Evolutionary conservation across 2,113 vertebrate species (phyloP), one percentile per base, ranked within the genome.

Genomic region (Mustela nigripes): DNA sequence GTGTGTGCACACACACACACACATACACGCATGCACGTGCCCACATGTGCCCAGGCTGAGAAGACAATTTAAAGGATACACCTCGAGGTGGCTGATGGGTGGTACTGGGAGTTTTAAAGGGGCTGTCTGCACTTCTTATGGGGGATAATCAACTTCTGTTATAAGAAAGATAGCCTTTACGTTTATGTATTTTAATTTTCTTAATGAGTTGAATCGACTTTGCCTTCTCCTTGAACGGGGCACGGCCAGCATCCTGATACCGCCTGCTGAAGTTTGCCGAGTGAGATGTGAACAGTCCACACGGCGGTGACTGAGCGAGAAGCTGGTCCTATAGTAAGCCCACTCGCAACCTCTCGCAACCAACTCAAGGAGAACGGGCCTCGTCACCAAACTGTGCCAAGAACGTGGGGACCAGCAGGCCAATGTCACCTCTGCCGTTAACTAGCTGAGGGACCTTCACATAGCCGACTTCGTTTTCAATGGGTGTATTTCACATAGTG

Each of bases 381-480:
- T 86, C 26, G 0, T 33, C 42, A 26, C 19, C 42, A 21, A 9
- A 5, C 0, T 0, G 21, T 11, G 53, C 89, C 0, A 1, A 22
- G 65, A 73, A 24, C 15, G 69, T 5, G 3, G 69, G 62, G 50
- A 33, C 31, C 1, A 1, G 50, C 4, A 63, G 36, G 36, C 67
- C 36, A 11, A 63, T 18, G 69, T 84, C 6, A 2, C 24, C 50
- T 85, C 60, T 24, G 8, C 45, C 0, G 1, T 50, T 94, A 28
- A 73, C 53, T 50, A 76, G 39, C 76, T 8, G 21, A 71, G 74
- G 73, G 69, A 11, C 36, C 58, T 39, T 9, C 26, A n/a, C 7
- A 15, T 33, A 82, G 83, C 94, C 69, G 87, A 74, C 18, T 22
- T 73, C 62, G 16, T 74, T 60, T 26, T 36, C 65, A 92, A 81